Conservation (phyloP, 2,888 invertebrate genomes). For the Pterobdella sp. region DNA sequence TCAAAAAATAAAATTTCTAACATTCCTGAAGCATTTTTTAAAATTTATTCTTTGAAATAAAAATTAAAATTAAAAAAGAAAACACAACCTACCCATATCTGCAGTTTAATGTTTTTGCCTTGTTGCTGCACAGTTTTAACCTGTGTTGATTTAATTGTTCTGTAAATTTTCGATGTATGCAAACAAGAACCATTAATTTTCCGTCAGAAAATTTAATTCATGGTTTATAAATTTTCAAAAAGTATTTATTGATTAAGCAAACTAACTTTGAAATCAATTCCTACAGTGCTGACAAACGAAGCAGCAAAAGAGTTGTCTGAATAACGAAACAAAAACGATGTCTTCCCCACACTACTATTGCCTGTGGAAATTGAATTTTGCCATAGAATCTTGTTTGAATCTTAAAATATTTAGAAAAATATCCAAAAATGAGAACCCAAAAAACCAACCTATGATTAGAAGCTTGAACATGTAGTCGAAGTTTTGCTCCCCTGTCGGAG, state of each 20-base stretch:
- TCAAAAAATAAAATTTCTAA: too few relatives aligned
- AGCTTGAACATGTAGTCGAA: conserved; percentile 54
- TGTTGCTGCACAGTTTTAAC: conserved; percentile 29
- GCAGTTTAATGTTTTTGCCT: conserved; percentile 30
- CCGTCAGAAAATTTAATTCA: too few relatives aligned
- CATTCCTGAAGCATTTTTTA: too few relatives aligned
- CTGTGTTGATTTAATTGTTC: not conserved
- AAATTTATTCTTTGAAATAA: too few relatives aligned
- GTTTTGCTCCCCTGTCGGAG: conserved; percentile 52
- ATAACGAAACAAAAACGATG: conserved; percentile 30
- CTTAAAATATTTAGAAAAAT: not conserved
- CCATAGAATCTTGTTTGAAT: not conserved
- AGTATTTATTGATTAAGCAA: too few relatives aligned
- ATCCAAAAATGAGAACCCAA: not conserved
- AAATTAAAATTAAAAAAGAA: not conserved
- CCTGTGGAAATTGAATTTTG: conserved; percentile 37
- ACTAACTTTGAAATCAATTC: conserved; percentile 35
- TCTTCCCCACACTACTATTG: conserved; percentile 42
- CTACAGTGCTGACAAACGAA: conserved; percentile 54
- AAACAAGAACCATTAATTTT: not conserved
- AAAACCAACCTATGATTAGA: conserved; percentile 44
- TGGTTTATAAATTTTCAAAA: too few relatives aligned
- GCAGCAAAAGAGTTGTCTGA: conserved; percentile 99
- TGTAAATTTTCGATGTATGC: not conserved
- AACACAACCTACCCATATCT: conserved; percentile 28